These are phyloP conservation scores for Peromyscus californicus DNA, from an alignment of 2,113 vertebrate species.

Conservation along the genomic window DNA sequence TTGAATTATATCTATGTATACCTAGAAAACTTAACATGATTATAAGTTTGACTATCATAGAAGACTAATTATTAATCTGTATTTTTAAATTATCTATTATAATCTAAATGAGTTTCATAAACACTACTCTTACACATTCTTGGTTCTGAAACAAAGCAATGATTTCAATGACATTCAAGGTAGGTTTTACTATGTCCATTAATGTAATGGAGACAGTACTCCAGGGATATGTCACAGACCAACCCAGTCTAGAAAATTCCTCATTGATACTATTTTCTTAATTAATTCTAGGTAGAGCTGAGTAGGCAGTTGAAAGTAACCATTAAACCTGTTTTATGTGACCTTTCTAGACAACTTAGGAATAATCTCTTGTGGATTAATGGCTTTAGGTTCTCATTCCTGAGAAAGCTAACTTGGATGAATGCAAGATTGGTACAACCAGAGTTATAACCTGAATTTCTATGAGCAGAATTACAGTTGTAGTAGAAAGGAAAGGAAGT, in stretches of 20 bases:
- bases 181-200: neutral
- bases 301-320: neutral
- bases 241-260: neutral
- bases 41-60: too few species aligned
- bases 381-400: neutral
- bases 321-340: neutral
- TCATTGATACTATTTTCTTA: neutral
- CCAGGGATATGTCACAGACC: neutral
- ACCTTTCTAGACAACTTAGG: neutral
- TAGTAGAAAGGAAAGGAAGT: neutral
- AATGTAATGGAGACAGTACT: too few species aligned
- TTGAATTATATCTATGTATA: too few species aligned
- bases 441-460: neutral
- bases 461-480: neutral
- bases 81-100: too few species aligned
- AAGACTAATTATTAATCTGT: too few species aligned
- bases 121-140: neutral
- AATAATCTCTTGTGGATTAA: slow-evolving; percentile 18
- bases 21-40: too few species aligned
- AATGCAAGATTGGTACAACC: neutral
- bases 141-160: neutral
- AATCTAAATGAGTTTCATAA: too few species aligned
- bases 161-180: neutral
- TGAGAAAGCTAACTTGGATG: neutral
- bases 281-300: neutral